Evolutionary conservation across 2,888 invertebrate species (phyloP), one percentile per base, ranked within the genome.

Genomic region (Drosophila pseudotalamancana): DNA sequence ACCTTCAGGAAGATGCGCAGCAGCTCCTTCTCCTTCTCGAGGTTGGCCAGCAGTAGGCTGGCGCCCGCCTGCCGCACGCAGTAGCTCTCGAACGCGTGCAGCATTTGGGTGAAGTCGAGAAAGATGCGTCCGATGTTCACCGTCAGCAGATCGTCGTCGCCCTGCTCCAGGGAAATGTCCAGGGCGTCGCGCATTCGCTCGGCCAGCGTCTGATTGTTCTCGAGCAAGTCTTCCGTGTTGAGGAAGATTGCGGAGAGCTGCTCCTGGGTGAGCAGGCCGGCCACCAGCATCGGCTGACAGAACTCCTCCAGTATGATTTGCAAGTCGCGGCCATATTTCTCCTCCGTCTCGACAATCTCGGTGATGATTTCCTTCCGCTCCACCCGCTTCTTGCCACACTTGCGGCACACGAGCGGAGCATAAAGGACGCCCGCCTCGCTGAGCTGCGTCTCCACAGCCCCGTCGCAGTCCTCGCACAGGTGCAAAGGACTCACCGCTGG

Each of bases 271-370:
- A 98, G 92, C 51, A 98, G 93, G 48, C 98, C 98, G 56, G 98
- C 98, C 31, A 97, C 96, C 81, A 97, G 92, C 96, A 98, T 98
- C 0, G 98, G 98, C 87, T 96, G 95, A 90, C 97, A 96, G 90
- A 97, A 97, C 91, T 97, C 98, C 90, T 98, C 98, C 80, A 97
- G 93, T 79, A 98, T 96, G 57, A 98, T 98, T 90, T 96, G 95
- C 81, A 98, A 92, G 91, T 98, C 98, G 51, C 98, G 93, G 16
- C 98, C 97, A 89, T 98, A 98, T 89, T 98, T 98, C 89, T 97
- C 95, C 92, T 98, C 98, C 1, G 98, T 98, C 92, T 98, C 98
- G 4, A 98, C 96, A 66, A 98, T 97, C 93, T 98, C 98, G 3
- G 96, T 96, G 49, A 98, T 96, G 29, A 98, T 98, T 92, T 98